These are phyloP conservation scores for Patella ulyssiponensis DNA, from an alignment of 2,888 invertebrate species.

Conservation along the genomic window DNA sequence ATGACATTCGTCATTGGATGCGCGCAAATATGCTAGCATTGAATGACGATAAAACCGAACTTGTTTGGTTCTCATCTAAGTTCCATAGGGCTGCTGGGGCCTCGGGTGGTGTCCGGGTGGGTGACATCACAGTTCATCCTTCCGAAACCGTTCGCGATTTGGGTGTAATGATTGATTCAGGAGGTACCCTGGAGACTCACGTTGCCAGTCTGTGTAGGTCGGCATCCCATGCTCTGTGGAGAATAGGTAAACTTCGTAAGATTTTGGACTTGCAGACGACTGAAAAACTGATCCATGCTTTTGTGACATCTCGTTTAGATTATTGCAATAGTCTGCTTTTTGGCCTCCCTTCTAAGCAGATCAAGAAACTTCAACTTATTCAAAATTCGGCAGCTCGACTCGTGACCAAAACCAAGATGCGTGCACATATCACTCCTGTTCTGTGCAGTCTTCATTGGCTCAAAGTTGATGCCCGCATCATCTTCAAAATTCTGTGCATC, in stretches of 20 bases:
- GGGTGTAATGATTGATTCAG: not conserved
- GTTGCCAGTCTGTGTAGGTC: not conserved
- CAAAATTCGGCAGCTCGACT: not conserved
- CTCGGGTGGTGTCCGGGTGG: no score
- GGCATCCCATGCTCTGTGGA: no score
- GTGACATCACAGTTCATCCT: not conserved
- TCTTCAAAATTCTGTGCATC: not conserved
- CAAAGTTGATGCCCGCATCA: not conserved
- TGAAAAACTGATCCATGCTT: not conserved
- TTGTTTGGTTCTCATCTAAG: not conserved
- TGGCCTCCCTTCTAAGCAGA: not conserved
- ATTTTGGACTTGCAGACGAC: not conserved
- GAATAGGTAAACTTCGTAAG: not conserved
- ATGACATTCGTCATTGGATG: conserved; percentile 4
- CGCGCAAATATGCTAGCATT: not conserved
- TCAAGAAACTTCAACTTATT: not conserved
- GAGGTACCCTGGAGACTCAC: not conserved
- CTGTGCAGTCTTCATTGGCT: conserved; percentile 4
- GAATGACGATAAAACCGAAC: conserved; percentile 5
- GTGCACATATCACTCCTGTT: not conserved
- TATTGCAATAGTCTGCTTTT: not conserved
- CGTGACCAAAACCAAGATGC: not conserved
- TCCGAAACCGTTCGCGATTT: not conserved
- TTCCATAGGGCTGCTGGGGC: no score
- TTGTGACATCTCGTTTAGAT: not conserved